Conservation (phyloP, 2,797 vertebrate species). For the Pangasius larnaudii region DNA sequence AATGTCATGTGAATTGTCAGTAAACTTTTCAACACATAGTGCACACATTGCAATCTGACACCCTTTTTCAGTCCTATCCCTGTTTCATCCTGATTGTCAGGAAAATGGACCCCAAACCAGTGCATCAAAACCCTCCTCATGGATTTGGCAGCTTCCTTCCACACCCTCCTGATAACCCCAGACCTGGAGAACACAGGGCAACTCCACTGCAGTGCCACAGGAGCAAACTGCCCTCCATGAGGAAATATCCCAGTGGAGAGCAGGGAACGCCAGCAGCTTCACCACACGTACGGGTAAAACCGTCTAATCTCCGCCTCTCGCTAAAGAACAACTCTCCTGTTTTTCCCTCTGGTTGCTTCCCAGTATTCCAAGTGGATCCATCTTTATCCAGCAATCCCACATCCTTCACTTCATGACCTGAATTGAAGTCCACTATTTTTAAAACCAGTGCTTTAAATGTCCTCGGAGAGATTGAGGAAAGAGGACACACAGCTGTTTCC, state of each 20-base stretch:
- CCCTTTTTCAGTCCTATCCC: neutral
- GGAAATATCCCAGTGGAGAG: slow-evolving; percentile 63
- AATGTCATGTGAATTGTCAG: neutral
- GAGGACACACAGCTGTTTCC: neutral
- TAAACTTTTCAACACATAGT: neutral
- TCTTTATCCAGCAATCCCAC: neutral
- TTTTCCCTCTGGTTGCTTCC: neutral
- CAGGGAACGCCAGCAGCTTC: slow-evolving; percentile 65
- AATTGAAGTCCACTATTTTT: neutral
- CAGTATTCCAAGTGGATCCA: neutral
- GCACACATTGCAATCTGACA: neutral
- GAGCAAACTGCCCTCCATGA: slow-evolving; percentile 52
- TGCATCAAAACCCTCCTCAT: slow-evolving; percentile 15
- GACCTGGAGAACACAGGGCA: slow-evolving; percentile 31
- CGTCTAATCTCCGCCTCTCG: neutral
- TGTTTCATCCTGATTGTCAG: neutral
- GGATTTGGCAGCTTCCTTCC: slow-evolving; percentile 52
- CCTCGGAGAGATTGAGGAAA: neutral
- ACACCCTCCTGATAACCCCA: slow-evolving; percentile 55
- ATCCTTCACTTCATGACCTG: neutral
- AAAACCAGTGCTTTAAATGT: neutral
- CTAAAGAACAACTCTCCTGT: neutral
- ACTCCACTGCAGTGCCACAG: slow-evolving; percentile 24
- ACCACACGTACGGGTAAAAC: slow-evolving; percentile 68
- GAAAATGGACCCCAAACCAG: slow-evolving; percentile 61